Base-by-base conservation (phyloP, 2,797 vertebrate species). In the Apodemus agrarius region DNA sequence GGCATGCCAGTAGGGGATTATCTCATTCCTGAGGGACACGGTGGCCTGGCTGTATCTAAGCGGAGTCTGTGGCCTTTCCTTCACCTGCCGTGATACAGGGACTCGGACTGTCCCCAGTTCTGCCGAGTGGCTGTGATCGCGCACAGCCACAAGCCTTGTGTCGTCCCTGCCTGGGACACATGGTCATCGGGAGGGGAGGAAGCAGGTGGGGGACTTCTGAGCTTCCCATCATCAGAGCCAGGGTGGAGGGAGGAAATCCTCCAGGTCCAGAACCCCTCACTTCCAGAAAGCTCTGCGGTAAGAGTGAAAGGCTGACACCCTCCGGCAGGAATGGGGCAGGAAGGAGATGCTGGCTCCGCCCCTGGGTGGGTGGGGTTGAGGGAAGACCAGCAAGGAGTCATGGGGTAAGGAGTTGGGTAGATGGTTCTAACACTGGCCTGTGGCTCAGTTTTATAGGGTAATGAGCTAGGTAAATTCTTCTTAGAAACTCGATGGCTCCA, bases 401-500 rank as follows among this genome's bases (percentile, higher is more conserved):
- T 0, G 10, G 37, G 57, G 17, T 5, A 0, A 46, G 29, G 46
- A 29, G n/a, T 5, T 63, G 49, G 5, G 31, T 1, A 31, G 4
- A 14, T 21, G 1, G 37, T 57, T 6, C 14, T 69, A 46, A 54
- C 1, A 1, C 21, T 14, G 76, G 24, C 9, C 7, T 46, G 22
- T 1, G 19, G 81, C 4, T 34, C 9, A 4, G 1, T 5, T 87
- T 43, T 6, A 46, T 0, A 46, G 26, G 75, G 52, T 52, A 52
- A 26, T 6, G 34, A 14, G 10, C 0, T 22, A 40, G 1, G 1
- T 1, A 4, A 46, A 17, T 17, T 1, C 0, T 17, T 1, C 0
- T 93, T 24, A 37, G 82, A n/a, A 40, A 40, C 49, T 40, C 22
- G 19, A 7, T 0, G 4, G 21, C 14, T 21, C n/a, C 4, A 0